Base-by-base conservation (phyloP, 2,888 invertebrate genomes). In the Drosophila longiperda region DNA sequence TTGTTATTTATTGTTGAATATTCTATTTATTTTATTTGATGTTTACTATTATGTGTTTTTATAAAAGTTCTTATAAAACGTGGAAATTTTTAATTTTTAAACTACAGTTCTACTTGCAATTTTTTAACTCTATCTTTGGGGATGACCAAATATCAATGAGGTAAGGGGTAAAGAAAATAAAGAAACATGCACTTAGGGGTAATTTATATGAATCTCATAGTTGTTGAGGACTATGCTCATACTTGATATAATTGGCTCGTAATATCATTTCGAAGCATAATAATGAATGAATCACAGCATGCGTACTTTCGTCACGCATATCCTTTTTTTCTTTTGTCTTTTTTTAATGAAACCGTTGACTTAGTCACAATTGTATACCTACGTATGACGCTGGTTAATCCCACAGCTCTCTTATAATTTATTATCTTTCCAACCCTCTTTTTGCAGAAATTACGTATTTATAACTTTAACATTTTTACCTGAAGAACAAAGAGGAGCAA, bases 341-440 rank as follows among this genome's bases (percentile, higher is more conserved):
- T 45, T 40, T 23, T 23, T 15, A 73, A 89, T 75, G 78, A 86
- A 71, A 72, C 69, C 67, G 60, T 40, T 20, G 26, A 38, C 52
- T 89, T 89, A 84, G 73, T 84, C 83, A 84, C 15, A 5, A 45
- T 62, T 57, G 9, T 33, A 53, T 3, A 58, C 6, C 1, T 8
- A 12, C 15, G 29, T 17, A 36, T 26, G 23, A 23, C 40, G 53
- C 15, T 33, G n/a, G 1, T 26, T 63, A 53, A 62, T 67, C 52
- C 23, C 64, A 54, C 26, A 58, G 40, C 50, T 57, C 42, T 40
- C 53, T 66, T 59, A 50, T 49, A 55, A 53, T 55, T 49, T 63
- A 36, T 38, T 42, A 59, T 66, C 59, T 63, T 53, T 64, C 53
- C 48, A 29, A 50, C 55, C 62, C 53, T 23, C 17, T 66, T 60